phyloP scores from a whole-genome alignment of 2,113 vertebrate species.

The Tragelaphus strepsiceros region DNA sequence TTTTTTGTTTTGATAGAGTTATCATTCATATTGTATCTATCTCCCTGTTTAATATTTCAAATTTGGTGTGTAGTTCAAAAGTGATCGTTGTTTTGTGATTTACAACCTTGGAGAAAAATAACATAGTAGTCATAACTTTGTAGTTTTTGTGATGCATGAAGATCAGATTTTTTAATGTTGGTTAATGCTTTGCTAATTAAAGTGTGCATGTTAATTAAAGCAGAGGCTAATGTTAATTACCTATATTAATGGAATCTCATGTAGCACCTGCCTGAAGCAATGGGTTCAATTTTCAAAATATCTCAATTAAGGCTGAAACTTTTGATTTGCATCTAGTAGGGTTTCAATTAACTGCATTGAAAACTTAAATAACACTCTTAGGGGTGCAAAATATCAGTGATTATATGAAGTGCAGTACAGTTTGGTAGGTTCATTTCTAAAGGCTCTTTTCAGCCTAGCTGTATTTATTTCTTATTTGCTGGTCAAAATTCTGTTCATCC shows the following conservation, averaged over 20 bases:
- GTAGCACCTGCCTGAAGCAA: slow-evolving; percentile 96
- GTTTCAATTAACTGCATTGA: slow-evolving; percentile 87
- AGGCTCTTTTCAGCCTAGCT: neutral
- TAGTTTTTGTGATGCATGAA: slow-evolving; percentile 88
- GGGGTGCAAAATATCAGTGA: slow-evolving; percentile 83
- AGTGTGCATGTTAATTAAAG: slow-evolving; percentile 98
- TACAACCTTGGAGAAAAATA: slow-evolving; percentile 83
- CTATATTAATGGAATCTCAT: slow-evolving; percentile 97
- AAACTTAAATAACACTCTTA: slow-evolving; percentile 88
- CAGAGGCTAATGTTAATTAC: slow-evolving; percentile 98
- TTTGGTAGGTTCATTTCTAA: slow-evolving; percentile 75
- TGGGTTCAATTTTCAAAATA: slow-evolving; percentile 95
- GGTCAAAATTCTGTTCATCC: slow-evolving; percentile 22
- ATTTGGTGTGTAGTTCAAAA: slow-evolving; percentile 67
- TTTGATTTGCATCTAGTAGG: slow-evolving; percentile 90
- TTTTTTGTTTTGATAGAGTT: slow-evolving; percentile 36
- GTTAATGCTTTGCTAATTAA: slow-evolving; percentile 98
- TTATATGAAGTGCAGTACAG: slow-evolving; percentile 77
- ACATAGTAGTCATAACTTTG: slow-evolving; percentile 84
- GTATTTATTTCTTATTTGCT: slow-evolving; percentile 23
- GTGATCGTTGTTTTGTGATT: slow-evolving; percentile 77
- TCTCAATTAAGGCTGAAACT: slow-evolving; percentile 93
- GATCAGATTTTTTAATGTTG: slow-evolving; percentile 94
- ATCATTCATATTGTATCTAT: slow-evolving; percentile 33
- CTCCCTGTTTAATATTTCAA: slow-evolving; percentile 63